Evolutionary conservation across 2,797 vertebrate genomes (phyloP).

Genomic region (Sebastes itinus): DNA sequence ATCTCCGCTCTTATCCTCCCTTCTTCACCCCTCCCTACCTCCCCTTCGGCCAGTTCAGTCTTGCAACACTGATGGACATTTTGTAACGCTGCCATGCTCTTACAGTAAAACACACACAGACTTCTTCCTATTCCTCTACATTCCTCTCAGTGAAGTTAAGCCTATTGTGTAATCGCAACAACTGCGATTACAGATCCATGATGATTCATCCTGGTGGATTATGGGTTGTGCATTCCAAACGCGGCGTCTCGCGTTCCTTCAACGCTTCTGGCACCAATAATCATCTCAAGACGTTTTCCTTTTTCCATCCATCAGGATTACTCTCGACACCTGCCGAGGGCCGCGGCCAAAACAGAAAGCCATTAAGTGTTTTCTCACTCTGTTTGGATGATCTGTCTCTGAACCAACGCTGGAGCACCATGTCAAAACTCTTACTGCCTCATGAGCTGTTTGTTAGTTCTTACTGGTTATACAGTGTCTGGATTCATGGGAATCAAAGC

Average conservation of each 20-base stretch:
- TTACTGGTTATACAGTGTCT: neutral
- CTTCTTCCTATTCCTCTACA: constrained; percentile 24
- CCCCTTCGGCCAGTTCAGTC: constrained; percentile 10
- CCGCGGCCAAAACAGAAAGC: constrained; percentile 45
- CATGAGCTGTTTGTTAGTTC: neutral
- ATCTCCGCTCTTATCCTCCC: constrained; percentile 7
- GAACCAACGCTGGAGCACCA: neutral
- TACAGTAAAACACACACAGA: neutral
- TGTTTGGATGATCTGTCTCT: constrained; percentile 3
- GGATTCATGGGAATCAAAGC: neutral
- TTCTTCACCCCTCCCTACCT: neutral
- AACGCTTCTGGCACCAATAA: constrained; percentile 49
- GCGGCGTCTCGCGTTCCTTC: constrained; percentile 28
- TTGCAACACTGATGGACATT: constrained; percentile 38
- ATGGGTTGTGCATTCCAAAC: constrained; percentile 42
- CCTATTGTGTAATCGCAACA: constrained; percentile 59
- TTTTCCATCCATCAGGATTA: constrained; percentile 68
- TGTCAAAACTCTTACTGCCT: neutral
- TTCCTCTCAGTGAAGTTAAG: constrained; percentile 34
- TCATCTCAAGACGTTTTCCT: constrained; percentile 45
- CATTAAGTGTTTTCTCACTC: constrained; percentile 44
- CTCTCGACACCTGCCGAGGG: constrained; percentile 56
- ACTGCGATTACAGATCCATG: constrained; percentile 48
- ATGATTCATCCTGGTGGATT: constrained; percentile 65
- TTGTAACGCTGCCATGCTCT: constrained; percentile 21